A percentile compares a stretch with the other conserved stretches of the same genome.
These are phyloP conservation scores for Aspidoscelis tigris DNA, from an alignment of 2,113 vertebrate species.

Conservation along the genomic window DNA sequence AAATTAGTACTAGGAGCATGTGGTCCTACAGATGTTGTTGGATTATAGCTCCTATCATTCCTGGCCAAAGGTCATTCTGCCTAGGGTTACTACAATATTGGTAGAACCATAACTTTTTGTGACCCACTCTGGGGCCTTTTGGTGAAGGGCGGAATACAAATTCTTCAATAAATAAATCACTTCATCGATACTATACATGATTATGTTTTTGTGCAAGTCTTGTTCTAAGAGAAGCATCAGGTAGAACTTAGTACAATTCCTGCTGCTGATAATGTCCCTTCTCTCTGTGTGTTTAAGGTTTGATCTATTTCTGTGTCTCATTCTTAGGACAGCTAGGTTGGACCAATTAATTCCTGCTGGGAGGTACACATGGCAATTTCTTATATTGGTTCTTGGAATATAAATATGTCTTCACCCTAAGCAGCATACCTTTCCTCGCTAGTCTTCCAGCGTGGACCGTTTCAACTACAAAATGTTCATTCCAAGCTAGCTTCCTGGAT, in stretches of 20 bases:
- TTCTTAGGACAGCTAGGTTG: neutral
- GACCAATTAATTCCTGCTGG: neutral
- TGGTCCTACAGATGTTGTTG: too few species aligned
- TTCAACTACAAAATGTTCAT: neutral
- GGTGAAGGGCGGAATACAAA: too few species aligned
- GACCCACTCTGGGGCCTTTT: neutral
- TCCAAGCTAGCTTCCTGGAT: neutral
- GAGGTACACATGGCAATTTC: neutral
- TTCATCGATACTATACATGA: too few species aligned
- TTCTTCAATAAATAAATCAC: too few species aligned
- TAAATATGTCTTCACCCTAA: neutral
- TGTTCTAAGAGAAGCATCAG: neutral
- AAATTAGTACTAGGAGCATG: too few species aligned
- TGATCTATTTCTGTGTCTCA: neutral
- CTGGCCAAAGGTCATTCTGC: too few species aligned
- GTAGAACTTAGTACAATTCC: neutral
- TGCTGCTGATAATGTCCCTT: neutral
- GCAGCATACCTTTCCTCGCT: neutral
- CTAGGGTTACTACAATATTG: neutral
- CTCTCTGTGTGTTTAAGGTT: neutral
- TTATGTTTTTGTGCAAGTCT: neutral
- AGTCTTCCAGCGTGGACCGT: neutral
- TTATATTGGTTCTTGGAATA: neutral
- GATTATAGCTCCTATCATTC: neutral
- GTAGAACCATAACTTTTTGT: too few species aligned